A percentile compares a stretch with the other conserved stretches of the same genome.
Evolutionary conservation across 1,140 invertebrate species (phyloP).

Genomic region (Lordiphosa clarofinis): DNA sequence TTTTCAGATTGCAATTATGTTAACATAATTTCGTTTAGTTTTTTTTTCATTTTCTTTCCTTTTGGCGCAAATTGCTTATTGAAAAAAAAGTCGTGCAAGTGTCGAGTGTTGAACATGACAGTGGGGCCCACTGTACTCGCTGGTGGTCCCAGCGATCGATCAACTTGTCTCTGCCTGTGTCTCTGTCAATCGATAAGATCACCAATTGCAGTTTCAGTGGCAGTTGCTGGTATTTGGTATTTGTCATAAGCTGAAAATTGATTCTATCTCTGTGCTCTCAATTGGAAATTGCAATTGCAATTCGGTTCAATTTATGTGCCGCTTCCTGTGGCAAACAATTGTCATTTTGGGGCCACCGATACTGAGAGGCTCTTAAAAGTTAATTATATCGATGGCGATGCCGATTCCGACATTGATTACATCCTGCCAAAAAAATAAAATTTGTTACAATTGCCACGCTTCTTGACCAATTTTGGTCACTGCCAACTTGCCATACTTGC

Average conservation of each 20-base stretch:
- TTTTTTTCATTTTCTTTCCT: slow-evolving; percentile 32
- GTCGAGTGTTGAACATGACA: too few species aligned
- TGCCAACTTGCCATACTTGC: not conserved
- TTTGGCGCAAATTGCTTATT: slow-evolving; percentile 9
- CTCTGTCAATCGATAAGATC: slow-evolving; percentile 52
- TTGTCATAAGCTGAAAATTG: slow-evolving; percentile 20
- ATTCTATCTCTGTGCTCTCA: slow-evolving; percentile 17
- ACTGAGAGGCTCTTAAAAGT: slow-evolving; percentile 6
- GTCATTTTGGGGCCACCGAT: not conserved
- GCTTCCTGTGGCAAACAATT: slow-evolving; percentile 60
- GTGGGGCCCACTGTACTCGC: too few species aligned
- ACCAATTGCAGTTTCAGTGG: not conserved
- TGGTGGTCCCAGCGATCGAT: slow-evolving; percentile 49
- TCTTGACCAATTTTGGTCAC: slow-evolving; percentile 38
- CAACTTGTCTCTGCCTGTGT: slow-evolving; percentile 51
- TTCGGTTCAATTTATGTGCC: slow-evolving; percentile 46
- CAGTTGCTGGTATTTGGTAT: slow-evolving; percentile 3
- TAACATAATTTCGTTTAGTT: slow-evolving; percentile 41
- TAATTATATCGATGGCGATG: slow-evolving; percentile 22
- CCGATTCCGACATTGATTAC: slow-evolving; percentile 37
- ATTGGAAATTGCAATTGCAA: slow-evolving; percentile 12
- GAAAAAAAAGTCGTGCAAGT: too few species aligned
- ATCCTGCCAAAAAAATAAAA: slow-evolving; percentile 37
- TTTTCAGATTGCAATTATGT: slow-evolving; percentile 45
- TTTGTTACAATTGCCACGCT: slow-evolving; percentile 22